A percentile compares a stretch with the other conserved stretches of the same genome.
Evolutionary conservation across 2,113 vertebrate genomes (phyloP).

Genomic region (Xiphorhynchus elegans): DNA sequence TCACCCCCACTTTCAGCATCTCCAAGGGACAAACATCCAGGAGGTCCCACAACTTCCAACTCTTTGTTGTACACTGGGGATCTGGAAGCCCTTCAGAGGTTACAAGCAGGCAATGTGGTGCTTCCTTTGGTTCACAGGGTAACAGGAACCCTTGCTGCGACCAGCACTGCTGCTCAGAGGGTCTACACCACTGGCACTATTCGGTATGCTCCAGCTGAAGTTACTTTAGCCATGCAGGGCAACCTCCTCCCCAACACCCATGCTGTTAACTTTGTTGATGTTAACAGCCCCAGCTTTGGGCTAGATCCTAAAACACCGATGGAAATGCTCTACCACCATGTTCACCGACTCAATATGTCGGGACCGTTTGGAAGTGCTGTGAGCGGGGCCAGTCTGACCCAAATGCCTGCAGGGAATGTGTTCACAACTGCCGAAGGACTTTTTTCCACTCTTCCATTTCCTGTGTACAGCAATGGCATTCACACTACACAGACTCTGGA

Average conservation of each 20-base stretch:
- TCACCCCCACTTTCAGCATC: conserved; percentile 97
- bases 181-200: conserved; percentile 99
- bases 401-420: conserved; percentile 93
- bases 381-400: conserved; percentile 87
- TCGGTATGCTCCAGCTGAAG: conserved; percentile 96
- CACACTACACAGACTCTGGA: conserved; percentile 96
- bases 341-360: conserved; percentile 98
- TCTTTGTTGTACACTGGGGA: conserved; percentile 95
- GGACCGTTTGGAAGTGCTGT: conserved; percentile 88
- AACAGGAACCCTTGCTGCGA: conserved; percentile 89
- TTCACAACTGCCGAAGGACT: conserved; percentile 98
- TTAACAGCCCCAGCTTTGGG: conserved; percentile 90
- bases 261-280: conserved; percentile 96
- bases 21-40: conserved; percentile 94
- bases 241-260: conserved; percentile 94
- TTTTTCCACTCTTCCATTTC: conserved; percentile 97
- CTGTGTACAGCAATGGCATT: conserved; percentile 98
- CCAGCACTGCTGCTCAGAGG: conserved; percentile 89
- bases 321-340: conserved; percentile 99
- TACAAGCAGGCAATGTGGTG: conserved; percentile 95
- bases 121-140: conserved; percentile 96
- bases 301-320: conserved; percentile 99
- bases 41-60: conserved; percentile 84
- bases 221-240: conserved; percentile 95
- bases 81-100: conserved; percentile 94